Evolutionary conservation across 2,888 invertebrate species (phyloP), one percentile per base, ranked within the genome.

Genomic region (Melieria crassipennis): DNA sequence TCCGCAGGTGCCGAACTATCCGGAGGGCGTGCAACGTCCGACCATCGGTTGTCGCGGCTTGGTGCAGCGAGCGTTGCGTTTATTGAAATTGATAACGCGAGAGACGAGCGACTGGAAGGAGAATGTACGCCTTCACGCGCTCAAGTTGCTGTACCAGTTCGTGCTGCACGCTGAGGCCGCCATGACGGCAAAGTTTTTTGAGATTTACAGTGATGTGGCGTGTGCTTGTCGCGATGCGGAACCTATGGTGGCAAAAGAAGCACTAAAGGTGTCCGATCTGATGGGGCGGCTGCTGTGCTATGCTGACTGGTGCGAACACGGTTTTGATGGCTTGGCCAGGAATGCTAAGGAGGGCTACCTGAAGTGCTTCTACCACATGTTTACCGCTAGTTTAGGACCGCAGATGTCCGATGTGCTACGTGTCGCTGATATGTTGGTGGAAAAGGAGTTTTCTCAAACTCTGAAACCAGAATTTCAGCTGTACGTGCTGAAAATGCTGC

Each of bases 1-100:
- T 70, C 89, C 90, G 66, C 87, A 89, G 4, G 91, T 92, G 0
- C 81, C 87, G 4, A 92, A 95, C 83, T 97, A 97, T 87, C 96
- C 96, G 1, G 83, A 88, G 61, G 86, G 89, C 77, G 87, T 93
- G 10, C 88, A 88, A 72, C 89, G 97, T n/a, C 96, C 97, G 0
- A 94, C 94, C 80, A 88, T 97, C 30, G 97, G 97, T 0, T 98
- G 98, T 82, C 90, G 97, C 7, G 89, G 89, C 3, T 86, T 98
- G 64, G 93, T 94, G 0, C 92, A 93, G 80, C 89, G 91, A 71
- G 92, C 95, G 81, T 71, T 87, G 16, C 80, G 83, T 6, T 72
- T 87, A 4, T 70, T 86, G 4, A 77, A 79, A n/a, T 70, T 84
- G 5, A 83, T 87, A 48, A 80, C 85, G 46, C 77, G 82, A 0